Percentiles rank a stretch among this genome's conserved stretches.
phyloP scores from a whole-genome alignment of 2,113 vertebrate species.

The Andinoacara biseriatus region DNA sequence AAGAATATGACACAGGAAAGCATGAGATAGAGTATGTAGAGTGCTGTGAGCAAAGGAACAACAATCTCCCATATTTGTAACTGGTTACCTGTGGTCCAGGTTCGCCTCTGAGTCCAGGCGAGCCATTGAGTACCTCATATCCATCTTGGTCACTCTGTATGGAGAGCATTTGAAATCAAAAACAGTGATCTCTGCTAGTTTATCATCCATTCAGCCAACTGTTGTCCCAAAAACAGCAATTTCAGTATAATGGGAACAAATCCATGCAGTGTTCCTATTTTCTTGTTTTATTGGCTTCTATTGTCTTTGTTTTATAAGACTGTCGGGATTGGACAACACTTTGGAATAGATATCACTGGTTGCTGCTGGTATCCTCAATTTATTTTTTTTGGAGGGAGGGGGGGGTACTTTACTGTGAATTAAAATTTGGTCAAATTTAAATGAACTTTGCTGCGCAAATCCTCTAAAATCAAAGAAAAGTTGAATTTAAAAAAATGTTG shows the following conservation, averaged over 20 bases:
- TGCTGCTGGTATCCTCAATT: neutral
- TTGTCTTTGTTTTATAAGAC: neutral
- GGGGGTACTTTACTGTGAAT: no score
- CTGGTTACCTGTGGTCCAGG: conserved; percentile 83
- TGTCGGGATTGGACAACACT: neutral
- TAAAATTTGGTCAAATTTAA: no score
- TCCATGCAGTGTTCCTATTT: neutral
- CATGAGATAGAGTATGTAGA: neutral
- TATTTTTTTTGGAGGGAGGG: no score
- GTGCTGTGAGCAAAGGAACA: neutral
- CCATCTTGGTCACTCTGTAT: conserved; percentile 81
- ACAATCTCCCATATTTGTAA: neutral
- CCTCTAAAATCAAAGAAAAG: neutral
- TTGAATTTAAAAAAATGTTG: no score
- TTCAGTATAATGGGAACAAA: neutral
- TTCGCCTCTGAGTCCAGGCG: conserved; percentile 71
- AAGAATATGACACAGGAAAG: conserved; percentile 13
- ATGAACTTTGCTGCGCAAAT: no score
- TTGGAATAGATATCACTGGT: neutral
- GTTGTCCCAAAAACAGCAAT: neutral
- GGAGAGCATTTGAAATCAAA: neutral
- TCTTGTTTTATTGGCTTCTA: neutral
- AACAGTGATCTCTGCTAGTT: neutral
- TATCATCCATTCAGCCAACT: neutral
- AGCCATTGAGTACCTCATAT: conserved; percentile 55